Evolutionary conservation across 2,797 vertebrate species (phyloP).

Genomic region (Galagoides demidoff): DNA sequence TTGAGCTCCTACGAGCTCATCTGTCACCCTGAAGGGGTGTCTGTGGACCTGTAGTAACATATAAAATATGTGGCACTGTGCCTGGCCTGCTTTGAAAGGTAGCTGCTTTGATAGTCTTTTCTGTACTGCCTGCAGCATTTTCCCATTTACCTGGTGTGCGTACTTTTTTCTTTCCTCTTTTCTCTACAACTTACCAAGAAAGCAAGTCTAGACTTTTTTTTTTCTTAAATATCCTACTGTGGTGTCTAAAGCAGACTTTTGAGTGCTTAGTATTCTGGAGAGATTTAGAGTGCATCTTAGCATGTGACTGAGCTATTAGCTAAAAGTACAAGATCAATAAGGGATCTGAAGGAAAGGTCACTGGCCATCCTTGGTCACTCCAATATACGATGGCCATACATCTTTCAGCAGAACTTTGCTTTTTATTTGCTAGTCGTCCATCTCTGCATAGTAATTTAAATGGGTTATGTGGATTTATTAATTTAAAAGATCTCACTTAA

Average conservation of each 20-base stretch:
- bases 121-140: neutral
- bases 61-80: neutral
- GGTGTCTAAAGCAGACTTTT: neutral
- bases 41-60: neutral
- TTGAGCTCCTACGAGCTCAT: neutral
- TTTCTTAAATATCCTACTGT: neutral
- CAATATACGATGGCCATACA: too few species aligned
- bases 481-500: neutral
- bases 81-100: neutral
- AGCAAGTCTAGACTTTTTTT: neutral
- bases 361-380: neutral
- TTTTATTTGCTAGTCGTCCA: neutral
- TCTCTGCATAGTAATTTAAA: neutral
- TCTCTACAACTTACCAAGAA: constrained; percentile 5
- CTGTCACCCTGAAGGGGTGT: neutral
- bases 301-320: neutral
- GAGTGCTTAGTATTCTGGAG: neutral
- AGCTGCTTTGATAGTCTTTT: neutral
- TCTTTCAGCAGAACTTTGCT: neutral
- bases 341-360: neutral
- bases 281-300: neutral
- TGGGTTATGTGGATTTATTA: neutral
- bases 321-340: neutral
- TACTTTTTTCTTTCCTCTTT: neutral
- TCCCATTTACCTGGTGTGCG: neutral